Conservation (phyloP, 2,113 vertebrate species). For the Suncus etruscus region DNA sequence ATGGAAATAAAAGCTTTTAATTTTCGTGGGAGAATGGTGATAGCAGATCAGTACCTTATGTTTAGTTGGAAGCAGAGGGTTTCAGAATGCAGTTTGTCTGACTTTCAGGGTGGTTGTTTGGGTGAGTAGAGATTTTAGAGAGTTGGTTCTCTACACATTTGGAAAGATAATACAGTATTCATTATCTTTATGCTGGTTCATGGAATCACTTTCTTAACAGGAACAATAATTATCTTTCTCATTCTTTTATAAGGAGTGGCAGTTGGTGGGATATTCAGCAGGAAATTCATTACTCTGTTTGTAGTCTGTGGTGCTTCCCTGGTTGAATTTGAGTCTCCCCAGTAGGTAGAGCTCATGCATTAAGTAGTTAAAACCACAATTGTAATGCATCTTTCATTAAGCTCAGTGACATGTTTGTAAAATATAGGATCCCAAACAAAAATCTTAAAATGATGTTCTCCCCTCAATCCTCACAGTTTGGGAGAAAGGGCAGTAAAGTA, state of each 20-base stretch:
- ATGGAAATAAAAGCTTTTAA: constrained; percentile 75
- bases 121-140: background rate
- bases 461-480: constrained; percentile 4
- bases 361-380: constrained; percentile 59
- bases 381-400: constrained; percentile 45
- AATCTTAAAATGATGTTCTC: constrained; percentile 26
- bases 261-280: constrained; percentile 47
- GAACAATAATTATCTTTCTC: constrained; percentile 54
- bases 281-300: constrained; percentile 55
- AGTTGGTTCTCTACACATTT: constrained; percentile 28
- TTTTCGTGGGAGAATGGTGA: constrained; percentile 55
- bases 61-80: constrained; percentile 43
- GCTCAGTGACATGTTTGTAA: constrained; percentile 37
- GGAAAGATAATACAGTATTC: background rate
- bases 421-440: constrained; percentile 46
- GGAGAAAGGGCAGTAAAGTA: constrained; percentile 7
- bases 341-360: constrained; percentile 52
- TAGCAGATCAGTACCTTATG: constrained; percentile 59
- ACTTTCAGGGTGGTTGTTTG: background rate
- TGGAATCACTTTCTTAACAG: constrained; percentile 60
- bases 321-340: constrained; percentile 40
- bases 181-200: constrained; percentile 22
- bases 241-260: constrained; percentile 40
- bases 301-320: constrained; percentile 16
- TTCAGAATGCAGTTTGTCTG: constrained; percentile 29